Conservation (phyloP, 2,888 invertebrate species). For the Rhagonycha fulva region DNA sequence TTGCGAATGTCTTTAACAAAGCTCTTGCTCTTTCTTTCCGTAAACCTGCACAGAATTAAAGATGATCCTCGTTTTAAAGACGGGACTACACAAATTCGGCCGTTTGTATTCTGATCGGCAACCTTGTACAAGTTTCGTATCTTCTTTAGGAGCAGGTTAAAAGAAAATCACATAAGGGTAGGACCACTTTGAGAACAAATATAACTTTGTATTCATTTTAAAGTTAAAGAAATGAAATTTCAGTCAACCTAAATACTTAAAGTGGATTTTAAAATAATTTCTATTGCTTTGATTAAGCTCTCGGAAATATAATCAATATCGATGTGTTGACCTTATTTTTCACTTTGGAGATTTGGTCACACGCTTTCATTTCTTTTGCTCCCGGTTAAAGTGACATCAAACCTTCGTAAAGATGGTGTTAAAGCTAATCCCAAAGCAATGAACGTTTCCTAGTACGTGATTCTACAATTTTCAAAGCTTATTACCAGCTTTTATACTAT, state of each 20-base stretch:
- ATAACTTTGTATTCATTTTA: conserved; percentile 25
- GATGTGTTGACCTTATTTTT: conserved; percentile 18
- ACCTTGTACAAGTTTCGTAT: conserved; percentile 50
- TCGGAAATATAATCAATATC: background rate
- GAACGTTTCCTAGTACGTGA: conserved; percentile 32
- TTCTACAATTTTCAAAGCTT: conserved; percentile 24
- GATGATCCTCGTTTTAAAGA: conserved; percentile 40
- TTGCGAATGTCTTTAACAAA: conserved; percentile 42
- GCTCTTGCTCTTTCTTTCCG: conserved; percentile 30
- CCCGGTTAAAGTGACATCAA: conserved; percentile 33
- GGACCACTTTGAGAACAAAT: conserved; percentile 27
- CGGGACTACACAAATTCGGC: conserved; percentile 48
- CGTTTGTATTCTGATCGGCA: conserved; percentile 52
- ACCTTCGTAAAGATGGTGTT: conserved; percentile 33
- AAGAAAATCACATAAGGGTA: conserved; percentile 27
- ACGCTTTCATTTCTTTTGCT: conserved; percentile 28
- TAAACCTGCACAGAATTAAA: conserved; percentile 41
- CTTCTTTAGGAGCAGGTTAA: conserved; percentile 41
- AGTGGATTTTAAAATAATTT: background rate
- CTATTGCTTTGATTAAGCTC: background rate
- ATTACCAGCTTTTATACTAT: conserved; percentile 24
- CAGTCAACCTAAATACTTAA: background rate
- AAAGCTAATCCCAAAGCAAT: conserved; percentile 37
- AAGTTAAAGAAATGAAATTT: conserved; percentile 1
- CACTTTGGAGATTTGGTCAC: conserved; percentile 27